Evolutionary conservation across 2,113 vertebrate species (phyloP), one percentile per base, ranked within the genome.

Genomic region (Menidia beryllina): DNA sequence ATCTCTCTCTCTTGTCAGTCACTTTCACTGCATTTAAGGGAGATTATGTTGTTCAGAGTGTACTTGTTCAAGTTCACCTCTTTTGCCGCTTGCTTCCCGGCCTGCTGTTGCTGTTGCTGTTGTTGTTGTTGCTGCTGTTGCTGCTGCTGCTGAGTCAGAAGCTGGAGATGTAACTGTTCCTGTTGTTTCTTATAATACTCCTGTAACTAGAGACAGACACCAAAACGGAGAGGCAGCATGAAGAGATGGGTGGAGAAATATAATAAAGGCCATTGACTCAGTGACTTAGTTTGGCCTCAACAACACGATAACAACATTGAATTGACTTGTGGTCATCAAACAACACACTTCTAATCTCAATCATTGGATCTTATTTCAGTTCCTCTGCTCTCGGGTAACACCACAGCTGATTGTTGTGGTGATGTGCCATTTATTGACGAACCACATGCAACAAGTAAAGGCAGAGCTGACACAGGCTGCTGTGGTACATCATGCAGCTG

Each of bases 111-210:
- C 50, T 71, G 66, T 86, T 97, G 97, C 53, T 98, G 97, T 0
- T 89, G 87, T 26, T 94, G 93, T 79, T 95, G 94, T 72, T 93
- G 88, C 26, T 83, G 81, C 43, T 66, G 63, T 86, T 97, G 97
- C 48, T 98, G 97, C 1, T 89, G 87, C 43, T 94, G 30, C 80
- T 99, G 97, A 67, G 95, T 96, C 89, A 99, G 91, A 71, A 99
- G 96, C 91, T 99, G 98, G 75, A 99, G 93, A 83, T 99, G 98
- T 77, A 99, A 94, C 89, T 99, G 98, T 78, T 99, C 98, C 91
- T 99, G 98, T 82, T 99, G 97, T 90, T 99, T 99, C 93, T 99
- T 99, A 88, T 99, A 99, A 79, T 99, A 99, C 90, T 99, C 98
- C 92, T 99, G 98, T 86, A 99, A 92, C 97, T 99, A 86, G 69